Conservation (phyloP, 2,797 vertebrate genomes). For the Propithecus deckenii region DNA sequence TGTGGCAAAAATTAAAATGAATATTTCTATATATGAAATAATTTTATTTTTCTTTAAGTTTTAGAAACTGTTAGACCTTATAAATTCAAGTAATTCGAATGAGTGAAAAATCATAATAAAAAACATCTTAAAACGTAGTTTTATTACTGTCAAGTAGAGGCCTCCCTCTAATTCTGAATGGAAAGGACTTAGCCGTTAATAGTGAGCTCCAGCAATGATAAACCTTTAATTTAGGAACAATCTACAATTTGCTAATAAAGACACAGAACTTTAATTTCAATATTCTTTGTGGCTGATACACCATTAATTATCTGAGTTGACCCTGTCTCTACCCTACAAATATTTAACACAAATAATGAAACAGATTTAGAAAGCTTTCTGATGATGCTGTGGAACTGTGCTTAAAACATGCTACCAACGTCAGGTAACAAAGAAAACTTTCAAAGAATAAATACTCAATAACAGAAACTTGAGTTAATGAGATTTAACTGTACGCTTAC, state of each 20-base stretch:
- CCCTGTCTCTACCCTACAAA: neutral
- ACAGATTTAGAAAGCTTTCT: slow-evolving; percentile 15
- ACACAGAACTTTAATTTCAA: neutral
- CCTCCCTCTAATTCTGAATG: neutral
- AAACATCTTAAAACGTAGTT: slow-evolving; percentile 33
- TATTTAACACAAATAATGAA: neutral
- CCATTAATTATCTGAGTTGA: neutral
- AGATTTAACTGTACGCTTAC: neutral
- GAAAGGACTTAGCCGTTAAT: neutral
- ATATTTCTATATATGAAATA: slow-evolving; percentile 12
- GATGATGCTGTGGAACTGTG: neutral
- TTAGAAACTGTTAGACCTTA: neutral
- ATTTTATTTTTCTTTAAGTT: slow-evolving; percentile 32
- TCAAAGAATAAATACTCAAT: slow-evolving; percentile 30
- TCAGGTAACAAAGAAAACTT: neutral
- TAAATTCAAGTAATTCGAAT: slow-evolving; percentile 45
- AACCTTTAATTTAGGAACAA: slow-evolving; percentile 38
- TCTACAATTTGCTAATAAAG: neutral
- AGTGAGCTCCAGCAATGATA: neutral
- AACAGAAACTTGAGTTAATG: neutral
- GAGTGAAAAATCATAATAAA: slow-evolving; percentile 46
- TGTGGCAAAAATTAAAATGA: slow-evolving; percentile 17
- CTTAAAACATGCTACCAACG: neutral
- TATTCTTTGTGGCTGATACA: neutral
- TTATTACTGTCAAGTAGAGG: slow-evolving; percentile 21